phyloP scores from a whole-genome alignment of 2,113 vertebrate species.

The Elephantulus edwardii region DNA sequence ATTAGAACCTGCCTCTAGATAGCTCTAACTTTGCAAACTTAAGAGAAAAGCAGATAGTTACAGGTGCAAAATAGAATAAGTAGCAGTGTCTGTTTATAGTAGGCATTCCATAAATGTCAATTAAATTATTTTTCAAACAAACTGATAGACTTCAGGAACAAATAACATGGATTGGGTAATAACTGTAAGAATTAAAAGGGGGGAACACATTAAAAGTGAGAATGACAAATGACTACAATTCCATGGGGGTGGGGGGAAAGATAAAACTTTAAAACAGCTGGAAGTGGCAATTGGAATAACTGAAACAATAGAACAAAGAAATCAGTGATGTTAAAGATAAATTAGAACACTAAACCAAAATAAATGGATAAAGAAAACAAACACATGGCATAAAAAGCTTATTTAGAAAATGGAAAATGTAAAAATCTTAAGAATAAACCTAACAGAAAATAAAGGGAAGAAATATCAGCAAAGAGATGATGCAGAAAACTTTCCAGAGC shows the following conservation, averaged over 20 bases:
- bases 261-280: conserved; percentile 10
- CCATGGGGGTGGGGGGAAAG: neutral
- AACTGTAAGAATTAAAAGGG: conserved; percentile 48
- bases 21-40: neutral
- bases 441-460: neutral
- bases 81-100: neutral
- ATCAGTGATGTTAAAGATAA: conserved; percentile 7
- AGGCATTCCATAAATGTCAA: neutral
- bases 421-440: neutral
- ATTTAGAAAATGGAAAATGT: conserved; percentile 43
- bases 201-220: conserved; percentile 15
- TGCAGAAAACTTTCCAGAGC: conserved; percentile 24
- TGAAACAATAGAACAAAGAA: conserved; percentile 37
- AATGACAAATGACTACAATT: neutral
- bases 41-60: no score
- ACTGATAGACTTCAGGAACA: conserved; percentile 13
- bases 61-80: neutral
- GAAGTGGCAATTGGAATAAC: neutral
- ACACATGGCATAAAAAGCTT: neutral
- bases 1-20: conserved; percentile 42
- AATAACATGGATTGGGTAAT: conserved; percentile 19
- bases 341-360: conserved; percentile 21
- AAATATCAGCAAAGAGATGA: neutral
- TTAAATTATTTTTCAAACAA: conserved; percentile 28
- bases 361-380: conserved; percentile 27